Percentiles rank a stretch among this genome's conserved stretches.
Evolutionary conservation across 2,888 invertebrate genomes (phyloP).

Genomic region (Minunthozetes semirufus): DNA sequence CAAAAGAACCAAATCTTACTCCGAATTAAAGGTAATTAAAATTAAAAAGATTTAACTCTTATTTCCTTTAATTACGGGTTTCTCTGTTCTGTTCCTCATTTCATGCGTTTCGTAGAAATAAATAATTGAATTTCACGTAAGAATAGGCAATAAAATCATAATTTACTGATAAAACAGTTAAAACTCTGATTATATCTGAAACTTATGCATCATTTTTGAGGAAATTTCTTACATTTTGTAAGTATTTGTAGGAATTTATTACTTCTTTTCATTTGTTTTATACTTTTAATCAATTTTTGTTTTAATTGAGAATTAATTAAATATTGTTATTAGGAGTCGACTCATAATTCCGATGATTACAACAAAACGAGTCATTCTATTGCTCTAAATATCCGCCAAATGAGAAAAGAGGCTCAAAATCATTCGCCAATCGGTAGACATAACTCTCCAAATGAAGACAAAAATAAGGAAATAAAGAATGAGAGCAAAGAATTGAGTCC

Average conservation of each 20-base stretch:
- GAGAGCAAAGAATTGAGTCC: neutral
- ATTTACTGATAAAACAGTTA: neutral
- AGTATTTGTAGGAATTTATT: neutral
- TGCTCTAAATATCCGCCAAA: neutral
- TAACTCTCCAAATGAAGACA: neutral
- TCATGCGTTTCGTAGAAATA: constrained; percentile 9
- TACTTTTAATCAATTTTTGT: neutral
- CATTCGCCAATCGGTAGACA: neutral
- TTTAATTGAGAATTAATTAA: neutral
- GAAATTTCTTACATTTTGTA: constrained; percentile 12
- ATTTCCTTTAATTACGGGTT: neutral
- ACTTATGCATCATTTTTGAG: constrained; percentile 11
- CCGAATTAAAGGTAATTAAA: neutral
- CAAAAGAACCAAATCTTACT: neutral
- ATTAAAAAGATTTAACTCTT: neutral
- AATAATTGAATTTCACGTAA: constrained; percentile 9
- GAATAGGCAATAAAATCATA: constrained; percentile 3
- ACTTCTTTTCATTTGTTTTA: neutral
- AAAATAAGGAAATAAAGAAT: neutral
- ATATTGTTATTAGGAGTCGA: neutral
- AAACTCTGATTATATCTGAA: constrained; percentile 8
- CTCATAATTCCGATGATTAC: neutral
- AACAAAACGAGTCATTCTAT: constrained; percentile 1
- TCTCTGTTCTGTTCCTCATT: constrained; percentile 1
- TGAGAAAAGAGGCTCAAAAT: constrained; percentile 3